Percentiles rank a stretch among this genome's conserved stretches.
Evolutionary conservation across 2,113 vertebrate genomes (phyloP).

Genomic region (Siphamia tubifer): DNA sequence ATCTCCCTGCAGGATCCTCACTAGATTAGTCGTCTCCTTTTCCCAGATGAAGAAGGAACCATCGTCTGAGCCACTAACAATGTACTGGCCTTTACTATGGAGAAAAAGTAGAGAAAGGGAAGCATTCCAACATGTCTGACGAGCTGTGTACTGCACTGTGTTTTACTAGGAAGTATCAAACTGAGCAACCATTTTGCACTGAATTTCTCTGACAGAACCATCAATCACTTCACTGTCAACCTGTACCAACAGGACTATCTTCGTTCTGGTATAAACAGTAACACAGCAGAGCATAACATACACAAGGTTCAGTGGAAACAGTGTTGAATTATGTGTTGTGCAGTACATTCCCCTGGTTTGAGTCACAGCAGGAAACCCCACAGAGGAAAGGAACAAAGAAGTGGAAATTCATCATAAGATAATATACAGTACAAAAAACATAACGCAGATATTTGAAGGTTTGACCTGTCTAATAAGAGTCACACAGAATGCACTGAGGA

Average conservation of each 20-base stretch:
- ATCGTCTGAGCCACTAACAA: constrained; percentile 96
- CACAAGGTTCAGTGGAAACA: neutral
- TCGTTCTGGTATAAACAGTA: neutral
- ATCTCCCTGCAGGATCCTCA: constrained; percentile 95
- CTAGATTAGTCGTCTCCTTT: constrained; percentile 96
- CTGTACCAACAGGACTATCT: neutral
- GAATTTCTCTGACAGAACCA: neutral
- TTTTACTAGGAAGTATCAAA: neutral
- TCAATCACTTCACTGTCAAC: neutral
- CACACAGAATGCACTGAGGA: neutral
- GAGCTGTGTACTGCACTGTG: neutral
- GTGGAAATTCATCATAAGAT: no score
- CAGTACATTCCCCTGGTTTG: neutral
- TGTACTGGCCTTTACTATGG: constrained; percentile 95
- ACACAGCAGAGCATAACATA: neutral
- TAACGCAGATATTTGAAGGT: neutral
- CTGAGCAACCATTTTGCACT: neutral
- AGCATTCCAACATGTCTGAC: neutral
- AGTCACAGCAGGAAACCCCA: no score
- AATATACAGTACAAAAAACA: neutral
- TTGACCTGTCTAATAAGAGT: neutral
- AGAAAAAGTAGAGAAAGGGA: constrained; percentile 1
- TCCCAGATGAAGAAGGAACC: constrained; percentile 99
- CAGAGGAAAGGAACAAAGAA: no score
- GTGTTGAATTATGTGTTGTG: neutral